Evolutionary conservation across 2,113 vertebrate genomes (phyloP).

Genomic region (Zosterops pallidus): DNA sequence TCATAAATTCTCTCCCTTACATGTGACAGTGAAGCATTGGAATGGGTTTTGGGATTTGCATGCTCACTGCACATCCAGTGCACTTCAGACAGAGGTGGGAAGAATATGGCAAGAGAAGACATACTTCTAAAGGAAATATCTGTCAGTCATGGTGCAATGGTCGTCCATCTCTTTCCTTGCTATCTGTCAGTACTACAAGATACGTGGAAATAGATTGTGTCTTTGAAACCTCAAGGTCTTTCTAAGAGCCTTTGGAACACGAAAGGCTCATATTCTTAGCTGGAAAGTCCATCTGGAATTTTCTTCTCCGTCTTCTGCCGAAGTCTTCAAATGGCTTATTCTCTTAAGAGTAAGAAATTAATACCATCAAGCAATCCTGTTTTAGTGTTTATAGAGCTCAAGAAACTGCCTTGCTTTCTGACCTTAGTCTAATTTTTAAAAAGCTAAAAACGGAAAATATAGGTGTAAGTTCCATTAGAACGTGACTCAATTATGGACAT

Average conservation of each 20-base stretch:
- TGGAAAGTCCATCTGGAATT: not conserved
- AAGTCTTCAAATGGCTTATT: not conserved
- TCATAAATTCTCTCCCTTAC: slow-evolving; percentile 22
- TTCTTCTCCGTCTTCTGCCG: not conserved
- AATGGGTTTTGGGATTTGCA: slow-evolving; percentile 44
- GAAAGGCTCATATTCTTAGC: not conserved
- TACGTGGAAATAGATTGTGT: slow-evolving; percentile 17
- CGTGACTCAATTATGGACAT: not conserved
- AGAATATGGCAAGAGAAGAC: not conserved
- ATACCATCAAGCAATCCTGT: not conserved
- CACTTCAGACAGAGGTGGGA: slow-evolving; percentile 1
- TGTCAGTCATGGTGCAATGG: slow-evolving; percentile 32
- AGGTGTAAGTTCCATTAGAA: not conserved
- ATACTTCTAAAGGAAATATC: slow-evolving; percentile 30
- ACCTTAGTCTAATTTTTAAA: not conserved
- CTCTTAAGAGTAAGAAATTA: not conserved
- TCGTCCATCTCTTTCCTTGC: slow-evolving; percentile 16
- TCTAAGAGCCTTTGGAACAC: not conserved
- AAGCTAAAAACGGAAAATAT: not conserved
- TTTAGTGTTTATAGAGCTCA: not conserved
- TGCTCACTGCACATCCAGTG: slow-evolving; percentile 26
- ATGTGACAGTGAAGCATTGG: slow-evolving; percentile 55
- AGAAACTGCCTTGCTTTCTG: not conserved
- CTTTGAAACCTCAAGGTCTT: slow-evolving; percentile 61
- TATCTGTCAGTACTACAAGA: slow-evolving; percentile 1